phyloP scores from a whole-genome alignment of 2,888 invertebrate species.

The Pandemis cinnamomeana region DNA sequence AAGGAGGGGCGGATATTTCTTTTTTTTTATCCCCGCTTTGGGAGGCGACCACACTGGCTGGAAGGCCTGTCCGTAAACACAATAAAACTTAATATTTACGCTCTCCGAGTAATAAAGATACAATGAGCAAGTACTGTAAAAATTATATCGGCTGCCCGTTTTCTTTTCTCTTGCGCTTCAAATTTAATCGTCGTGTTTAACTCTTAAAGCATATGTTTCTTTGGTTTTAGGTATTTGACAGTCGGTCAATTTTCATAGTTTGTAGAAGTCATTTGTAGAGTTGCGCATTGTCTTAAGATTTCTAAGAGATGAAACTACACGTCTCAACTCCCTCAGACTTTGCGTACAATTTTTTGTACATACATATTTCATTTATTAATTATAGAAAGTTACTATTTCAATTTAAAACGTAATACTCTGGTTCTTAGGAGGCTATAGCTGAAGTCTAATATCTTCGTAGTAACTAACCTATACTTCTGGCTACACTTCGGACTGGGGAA shows the following conservation, averaged over 20 bases:
- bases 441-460: too few relatives aligned
- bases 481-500: too few relatives aligned
- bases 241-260: slow-evolving; percentile 54
- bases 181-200: slow-evolving; percentile 26
- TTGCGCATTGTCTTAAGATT: slow-evolving; percentile 74
- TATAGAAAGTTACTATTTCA: too few relatives aligned
- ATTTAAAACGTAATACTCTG: too few relatives aligned
- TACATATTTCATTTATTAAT: too few relatives aligned
- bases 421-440: too few relatives aligned
- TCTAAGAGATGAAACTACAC: too few relatives aligned
- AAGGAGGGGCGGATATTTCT: slow-evolving; percentile 62
- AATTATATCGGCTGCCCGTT: slow-evolving; percentile 60
- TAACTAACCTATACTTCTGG: too few relatives aligned
- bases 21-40: slow-evolving; percentile 70
- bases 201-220: slow-evolving; percentile 48
- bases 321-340: too few relatives aligned
- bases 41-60: slow-evolving; percentile 79
- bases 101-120: slow-evolving; percentile 76
- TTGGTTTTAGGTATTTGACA: slow-evolving; percentile 21
- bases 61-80: slow-evolving; percentile 76
- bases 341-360: too few relatives aligned
- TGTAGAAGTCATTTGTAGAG: slow-evolving; percentile 74
- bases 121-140: slow-evolving; percentile 76
- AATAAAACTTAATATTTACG: slow-evolving; percentile 82
- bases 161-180: slow-evolving; percentile 43